Conservation (phyloP, 2,797 vertebrate species). For the Gymnothorax javanicus region DNA sequence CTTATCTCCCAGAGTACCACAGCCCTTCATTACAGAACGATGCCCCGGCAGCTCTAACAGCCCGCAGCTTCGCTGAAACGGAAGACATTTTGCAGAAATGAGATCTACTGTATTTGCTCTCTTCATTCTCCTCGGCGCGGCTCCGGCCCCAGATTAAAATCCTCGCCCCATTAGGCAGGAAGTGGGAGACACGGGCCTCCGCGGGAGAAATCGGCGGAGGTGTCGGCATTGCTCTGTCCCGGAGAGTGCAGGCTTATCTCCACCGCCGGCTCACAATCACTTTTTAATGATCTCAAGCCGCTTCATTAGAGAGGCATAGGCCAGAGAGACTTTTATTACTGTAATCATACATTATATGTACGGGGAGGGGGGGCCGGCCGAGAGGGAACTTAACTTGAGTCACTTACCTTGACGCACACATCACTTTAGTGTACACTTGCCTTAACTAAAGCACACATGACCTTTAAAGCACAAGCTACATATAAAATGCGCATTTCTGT, state of each 20-base stretch:
- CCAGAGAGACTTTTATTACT: slow-evolving; percentile 61
- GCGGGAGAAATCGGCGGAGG: slow-evolving; percentile 64
- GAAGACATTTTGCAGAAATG: slow-evolving; percentile 29
- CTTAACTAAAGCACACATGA: slow-evolving; percentile 9
- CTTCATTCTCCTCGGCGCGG: slow-evolving; percentile 49
- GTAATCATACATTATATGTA: slow-evolving; percentile 65
- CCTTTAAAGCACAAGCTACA: background rate
- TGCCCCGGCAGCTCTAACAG: slow-evolving; percentile 15
- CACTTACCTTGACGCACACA: background rate
- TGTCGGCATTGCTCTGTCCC: slow-evolving; percentile 68
- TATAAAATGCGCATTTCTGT: background rate
- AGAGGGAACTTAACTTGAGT: background rate
- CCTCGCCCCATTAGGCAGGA: slow-evolving; percentile 71
- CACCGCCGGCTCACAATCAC: slow-evolving; percentile 70
- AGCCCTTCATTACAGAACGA: slow-evolving; percentile 27
- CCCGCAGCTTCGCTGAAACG: slow-evolving; percentile 17
- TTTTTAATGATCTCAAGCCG: slow-evolving; percentile 73
- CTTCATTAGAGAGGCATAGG: slow-evolving; percentile 70
- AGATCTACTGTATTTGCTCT: slow-evolving; percentile 33
- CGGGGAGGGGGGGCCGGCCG: slow-evolving; percentile 18
- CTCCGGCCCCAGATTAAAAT: slow-evolving; percentile 67
- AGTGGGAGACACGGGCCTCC: slow-evolving; percentile 56
- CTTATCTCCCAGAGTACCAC: slow-evolving; percentile 16
- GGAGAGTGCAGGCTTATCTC: slow-evolving; percentile 56
- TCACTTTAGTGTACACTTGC: background rate